A percentile compares a stretch with the other conserved stretches of the same genome.
phyloP scores from a whole-genome alignment of 2,797 vertebrate genomes.

The Agapornis canus region DNA sequence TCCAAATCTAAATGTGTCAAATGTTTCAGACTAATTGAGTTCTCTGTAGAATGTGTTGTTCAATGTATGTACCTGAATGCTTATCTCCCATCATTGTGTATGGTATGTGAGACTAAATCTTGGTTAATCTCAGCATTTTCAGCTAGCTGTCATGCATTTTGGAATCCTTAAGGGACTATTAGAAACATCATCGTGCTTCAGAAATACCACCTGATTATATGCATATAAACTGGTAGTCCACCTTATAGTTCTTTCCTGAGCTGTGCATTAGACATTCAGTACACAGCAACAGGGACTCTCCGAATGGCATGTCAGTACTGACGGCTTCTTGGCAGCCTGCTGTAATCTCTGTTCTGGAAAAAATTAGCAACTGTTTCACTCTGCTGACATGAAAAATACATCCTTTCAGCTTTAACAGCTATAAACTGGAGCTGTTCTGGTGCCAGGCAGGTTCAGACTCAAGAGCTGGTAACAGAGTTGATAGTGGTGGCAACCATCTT shows the following conservation, averaged over 20 bases:
- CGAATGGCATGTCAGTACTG: fast-evolving
- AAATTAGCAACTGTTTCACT: conserved; percentile 2
- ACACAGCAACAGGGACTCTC: background rate
- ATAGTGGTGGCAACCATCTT: background rate
- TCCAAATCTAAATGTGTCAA: background rate
- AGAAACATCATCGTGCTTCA: background rate
- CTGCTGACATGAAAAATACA: conserved; percentile 30
- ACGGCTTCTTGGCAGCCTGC: conserved; percentile 18
- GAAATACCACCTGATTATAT: background rate
- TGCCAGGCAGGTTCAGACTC: background rate
- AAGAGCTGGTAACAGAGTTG: background rate
- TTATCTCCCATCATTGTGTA: background rate
- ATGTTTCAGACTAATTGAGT: background rate
- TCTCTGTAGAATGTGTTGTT: background rate
- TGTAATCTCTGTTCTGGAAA: conserved; percentile 36
- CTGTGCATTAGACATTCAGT: background rate
- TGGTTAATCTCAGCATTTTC: background rate
- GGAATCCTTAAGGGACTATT: background rate
- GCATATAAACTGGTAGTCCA: background rate
- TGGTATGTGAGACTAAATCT: background rate
- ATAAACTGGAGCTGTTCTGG: background rate
- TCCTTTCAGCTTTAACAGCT: conserved; percentile 6
- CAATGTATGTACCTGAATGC: background rate
- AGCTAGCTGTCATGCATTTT: background rate
- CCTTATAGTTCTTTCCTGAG: background rate